Base-by-base conservation (phyloP, 2,797 vertebrate species). In the Crypturellus tataupa region DNA sequence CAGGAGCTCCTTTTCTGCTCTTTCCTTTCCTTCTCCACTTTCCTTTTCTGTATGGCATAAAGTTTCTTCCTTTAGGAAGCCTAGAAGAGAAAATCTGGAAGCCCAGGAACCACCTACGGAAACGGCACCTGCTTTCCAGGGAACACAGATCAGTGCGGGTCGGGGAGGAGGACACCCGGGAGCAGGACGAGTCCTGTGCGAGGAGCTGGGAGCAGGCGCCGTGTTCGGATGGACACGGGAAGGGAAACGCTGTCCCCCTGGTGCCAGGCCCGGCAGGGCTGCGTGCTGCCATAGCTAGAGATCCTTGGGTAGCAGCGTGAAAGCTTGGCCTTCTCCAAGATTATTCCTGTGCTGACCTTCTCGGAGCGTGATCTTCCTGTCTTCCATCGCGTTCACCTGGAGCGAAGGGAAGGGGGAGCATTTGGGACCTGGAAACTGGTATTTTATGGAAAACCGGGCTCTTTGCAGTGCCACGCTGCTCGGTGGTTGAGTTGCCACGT, bases 1-100 rank as follows among this genome's bases (percentile, higher is more conserved):
- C 21, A 2, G 44, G 44, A 5, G 0, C 4, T 12, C n/a, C 39
- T 35, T 2, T 15, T 46, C 37, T 21, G 6, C 37, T n/a, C n/a
- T n/a, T n/a, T n/a, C n/a, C n/a, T n/a, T n/a, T n/a, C n/a, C n/a
- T n/a, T n/a, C n/a, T n/a, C n/a, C n/a, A n/a, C n/a, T n/a, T n/a
- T 12, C n/a, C 39, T 35, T 2, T 15, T 46, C 37, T 20, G 6
- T 21, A 9, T 25, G 27, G 35, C 58, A 23, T 23, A 20, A 15
- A 25, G 64, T 31, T n/a, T 40, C 17, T 16, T 72, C 27, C 24
- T 12, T 10, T 7, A 37, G 10, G 37, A 39, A 39, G 37, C 37
- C 37, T 10, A 10, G 37, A 10, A 39, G 37, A 39, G 37, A 39
- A 39, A 39, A 39, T 39, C 37, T 9, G 37, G 37, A 6, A 33